Evolutionary conservation across 2,888 invertebrate genomes (phyloP).

Genomic region (Apodemia zela): DNA sequence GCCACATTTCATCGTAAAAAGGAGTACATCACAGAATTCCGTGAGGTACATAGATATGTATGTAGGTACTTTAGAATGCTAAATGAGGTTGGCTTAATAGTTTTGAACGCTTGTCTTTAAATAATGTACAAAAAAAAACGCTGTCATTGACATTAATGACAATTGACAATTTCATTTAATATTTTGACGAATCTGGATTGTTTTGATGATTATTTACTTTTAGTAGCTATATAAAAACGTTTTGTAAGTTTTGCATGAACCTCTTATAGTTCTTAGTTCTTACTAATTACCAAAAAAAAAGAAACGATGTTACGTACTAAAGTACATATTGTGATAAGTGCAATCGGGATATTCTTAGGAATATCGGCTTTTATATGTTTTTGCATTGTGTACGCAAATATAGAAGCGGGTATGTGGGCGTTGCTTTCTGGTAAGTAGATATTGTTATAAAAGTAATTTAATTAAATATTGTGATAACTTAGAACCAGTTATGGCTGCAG

Average conservation of each 20-base stretch:
- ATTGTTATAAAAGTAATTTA: neutral
- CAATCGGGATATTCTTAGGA: slow-evolving; percentile 57
- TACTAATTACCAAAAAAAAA: no score
- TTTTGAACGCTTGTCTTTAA: no score
- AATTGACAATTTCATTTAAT: neutral
- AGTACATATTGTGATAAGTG: slow-evolving; percentile 62
- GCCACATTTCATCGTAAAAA: no score
- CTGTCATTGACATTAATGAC: no score
- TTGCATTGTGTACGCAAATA: slow-evolving; percentile 67
- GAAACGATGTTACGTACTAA: slow-evolving; percentile 58
- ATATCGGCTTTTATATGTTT: slow-evolving; percentile 71
- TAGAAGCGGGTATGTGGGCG: slow-evolving; percentile 73
- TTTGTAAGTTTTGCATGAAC: neutral
- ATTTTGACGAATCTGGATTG: no score
- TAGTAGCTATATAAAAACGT: neutral
- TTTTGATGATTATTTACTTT: neutral
- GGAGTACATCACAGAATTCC: no score
- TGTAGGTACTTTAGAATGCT: no score
- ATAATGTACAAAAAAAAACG: no score
- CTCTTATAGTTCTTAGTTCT: neutral
- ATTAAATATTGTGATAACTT: neutral
- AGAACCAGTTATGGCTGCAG: neutral
- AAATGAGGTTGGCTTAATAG: no score
- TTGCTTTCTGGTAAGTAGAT: slow-evolving; percentile 61
- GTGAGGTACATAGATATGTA: no score